These are phyloP conservation scores for Aldrovandia affinis DNA, from an alignment of 2,797 vertebrate genomes.

Conservation along the genomic window DNA sequence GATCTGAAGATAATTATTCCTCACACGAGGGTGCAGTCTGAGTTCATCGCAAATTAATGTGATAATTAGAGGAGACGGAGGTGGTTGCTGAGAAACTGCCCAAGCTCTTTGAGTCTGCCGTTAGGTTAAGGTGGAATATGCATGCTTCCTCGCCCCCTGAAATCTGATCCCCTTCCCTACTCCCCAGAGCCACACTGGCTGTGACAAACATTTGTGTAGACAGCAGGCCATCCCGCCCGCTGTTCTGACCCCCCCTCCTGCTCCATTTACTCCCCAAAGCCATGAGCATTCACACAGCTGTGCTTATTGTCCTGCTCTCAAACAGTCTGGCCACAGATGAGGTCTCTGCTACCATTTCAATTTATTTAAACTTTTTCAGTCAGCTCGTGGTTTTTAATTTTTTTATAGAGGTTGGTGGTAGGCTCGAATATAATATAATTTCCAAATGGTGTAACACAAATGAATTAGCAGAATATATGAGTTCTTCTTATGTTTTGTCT, in stretches of 20 bases:
- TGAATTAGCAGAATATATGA: not conserved
- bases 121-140: slow-evolving; percentile 40
- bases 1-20: not conserved
- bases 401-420: too few relatives aligned
- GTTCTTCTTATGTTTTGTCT: not conserved
- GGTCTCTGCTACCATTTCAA: slow-evolving; percentile 27
- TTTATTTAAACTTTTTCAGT: not conserved
- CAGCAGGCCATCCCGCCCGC: slow-evolving; percentile 63
- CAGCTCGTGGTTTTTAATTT: not conserved
- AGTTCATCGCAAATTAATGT: slow-evolving; percentile 17
- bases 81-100: slow-evolving; percentile 26
- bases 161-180: slow-evolving; percentile 47
- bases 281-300: slow-evolving; percentile 57
- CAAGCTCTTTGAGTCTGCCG: slow-evolving; percentile 37
- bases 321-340: slow-evolving; percentile 43
- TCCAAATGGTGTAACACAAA: not conserved
- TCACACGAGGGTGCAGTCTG: not conserved
- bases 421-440: too few relatives aligned
- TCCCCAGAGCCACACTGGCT: slow-evolving; percentile 40
- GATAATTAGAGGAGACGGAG: slow-evolving; percentile 19
- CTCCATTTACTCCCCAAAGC: slow-evolving; percentile 44
- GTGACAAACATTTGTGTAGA: slow-evolving; percentile 69
- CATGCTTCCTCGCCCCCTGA: slow-evolving; percentile 16
- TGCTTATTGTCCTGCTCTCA: slow-evolving; percentile 62
- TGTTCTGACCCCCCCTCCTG: slow-evolving; percentile 54